Base-by-base conservation (phyloP, 2,797 vertebrate genomes). In the Arctocebus calabarensis region DNA sequence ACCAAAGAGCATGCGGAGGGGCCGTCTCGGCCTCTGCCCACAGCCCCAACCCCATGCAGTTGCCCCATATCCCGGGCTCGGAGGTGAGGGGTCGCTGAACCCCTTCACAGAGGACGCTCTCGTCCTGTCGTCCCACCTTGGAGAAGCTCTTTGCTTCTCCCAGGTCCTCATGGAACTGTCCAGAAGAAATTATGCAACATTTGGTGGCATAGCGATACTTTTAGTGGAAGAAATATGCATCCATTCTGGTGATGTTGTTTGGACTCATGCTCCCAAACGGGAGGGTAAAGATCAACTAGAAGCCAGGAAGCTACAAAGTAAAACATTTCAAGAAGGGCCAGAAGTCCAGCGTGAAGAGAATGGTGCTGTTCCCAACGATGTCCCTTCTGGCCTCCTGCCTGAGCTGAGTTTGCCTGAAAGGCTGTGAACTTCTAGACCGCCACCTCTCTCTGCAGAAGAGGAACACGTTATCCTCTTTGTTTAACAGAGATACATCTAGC, bases 401-500 rank as follows among this genome's bases (percentile, higher is more conserved):
- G 98, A 98, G 92, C 97, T 98, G 57, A 98, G 98, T 98, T 96
- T 97, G 96, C 97, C 98, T 83, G 97, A 98, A 97, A 98, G 97
- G 96, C 98, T 99, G 77, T 99, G 99, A 99, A 99, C 98, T 98
- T 98, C 99, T 82, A 99, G 99, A 97, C 99, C 98, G 7, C 99
- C 99, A n/a, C 99, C 99, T 37, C 98, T 99, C 97, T 99, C 99
- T 97, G 99, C 99, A 59, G 99, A 99, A 97, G 99, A 97, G 99
- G 99, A 96, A 99, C 99, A 0, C 99, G 99, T 0, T 99, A 99
- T 94, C 99, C 99, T 82, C 99, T 79, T 98, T 99, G 98, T 99
- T 99, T 98, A 99, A 99, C 99, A 99, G 99, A 99, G 99, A 99
- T 99, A 99, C 99, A 0, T 99, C 99, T 98, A 99, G 99, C 99